A percentile compares a stretch with the other conserved stretches of the same genome.
phyloP scores from a whole-genome alignment of 2,888 invertebrate genomes.

The Thecocarcelia acutangulata region DNA sequence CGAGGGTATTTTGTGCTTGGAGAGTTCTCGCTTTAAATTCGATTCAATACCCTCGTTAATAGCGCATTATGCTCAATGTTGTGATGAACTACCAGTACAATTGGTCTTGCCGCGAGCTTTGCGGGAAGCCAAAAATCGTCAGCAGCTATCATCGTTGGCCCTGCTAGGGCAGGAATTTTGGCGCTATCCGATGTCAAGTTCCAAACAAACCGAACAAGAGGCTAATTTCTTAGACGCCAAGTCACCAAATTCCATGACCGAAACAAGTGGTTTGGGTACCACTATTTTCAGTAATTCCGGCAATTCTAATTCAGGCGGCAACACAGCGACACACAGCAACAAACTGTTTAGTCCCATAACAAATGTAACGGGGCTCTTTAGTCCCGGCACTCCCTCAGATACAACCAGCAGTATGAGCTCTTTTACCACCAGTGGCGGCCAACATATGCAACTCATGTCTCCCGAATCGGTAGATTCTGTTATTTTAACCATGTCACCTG shows the following conservation, averaged over 20 bases:
- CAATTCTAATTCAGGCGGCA: slow-evolving; percentile 76
- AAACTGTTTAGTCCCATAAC: slow-evolving; percentile 72
- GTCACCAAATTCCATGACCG: slow-evolving; percentile 81
- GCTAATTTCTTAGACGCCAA: slow-evolving; percentile 78
- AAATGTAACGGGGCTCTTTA: slow-evolving; percentile 75
- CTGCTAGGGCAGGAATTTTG: slow-evolving; percentile 94
- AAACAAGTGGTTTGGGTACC: slow-evolving; percentile 81
- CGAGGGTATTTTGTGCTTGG: slow-evolving; percentile 90
- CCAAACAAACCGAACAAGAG: slow-evolving; percentile 82
- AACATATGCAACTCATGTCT: slow-evolving; percentile 81
- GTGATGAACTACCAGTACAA: slow-evolving; percentile 96
- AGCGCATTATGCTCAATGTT: slow-evolving; percentile 96
- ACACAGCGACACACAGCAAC: slow-evolving; percentile 42
- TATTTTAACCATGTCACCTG: slow-evolving; percentile 89
- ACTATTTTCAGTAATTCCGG: slow-evolving; percentile 79
- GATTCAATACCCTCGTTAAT: slow-evolving; percentile 95
- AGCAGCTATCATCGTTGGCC: slow-evolving; percentile 94
- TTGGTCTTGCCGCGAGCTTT: slow-evolving; percentile 92
- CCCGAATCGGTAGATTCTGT: slow-evolving; percentile 86
- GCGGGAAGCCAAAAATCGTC: slow-evolving; percentile 92
- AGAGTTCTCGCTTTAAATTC: slow-evolving; percentile 96
- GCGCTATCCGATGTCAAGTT: slow-evolving; percentile 90
- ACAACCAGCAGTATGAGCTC: slow-evolving; percentile 89
- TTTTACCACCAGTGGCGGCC: slow-evolving; percentile 84
- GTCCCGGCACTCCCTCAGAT: slow-evolving; percentile 84